A percentile compares a stretch with the other conserved stretches of the same genome.
These are phyloP conservation scores for Archivesica marissinica DNA, from an alignment of 1,140 invertebrate species.

Conservation along the genomic window DNA sequence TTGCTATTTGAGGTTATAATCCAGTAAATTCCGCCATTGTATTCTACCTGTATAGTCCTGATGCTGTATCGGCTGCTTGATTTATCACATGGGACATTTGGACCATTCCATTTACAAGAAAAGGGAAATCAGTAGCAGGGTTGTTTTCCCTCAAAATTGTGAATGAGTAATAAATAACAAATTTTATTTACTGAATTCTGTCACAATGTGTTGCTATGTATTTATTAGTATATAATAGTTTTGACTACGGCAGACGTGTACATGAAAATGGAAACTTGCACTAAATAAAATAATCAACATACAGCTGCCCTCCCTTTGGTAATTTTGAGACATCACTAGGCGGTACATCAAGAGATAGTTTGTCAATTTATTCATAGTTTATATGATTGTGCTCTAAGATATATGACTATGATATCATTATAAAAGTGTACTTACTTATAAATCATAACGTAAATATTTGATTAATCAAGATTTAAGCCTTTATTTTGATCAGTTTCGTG, in stretches of 20 bases:
- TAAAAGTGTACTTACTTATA: background rate
- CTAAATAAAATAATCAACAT: background rate
- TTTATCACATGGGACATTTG: background rate
- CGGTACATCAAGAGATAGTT: background rate
- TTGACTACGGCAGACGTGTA: too few relatives aligned
- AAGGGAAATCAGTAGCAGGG: conserved; percentile 5
- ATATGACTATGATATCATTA: background rate
- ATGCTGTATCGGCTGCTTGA: conserved; percentile 22
- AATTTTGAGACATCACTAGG: background rate
- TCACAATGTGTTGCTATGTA: background rate
- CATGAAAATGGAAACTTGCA: too few relatives aligned
- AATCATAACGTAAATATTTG: conserved; percentile 21
- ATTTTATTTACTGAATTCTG: conserved; percentile 8
- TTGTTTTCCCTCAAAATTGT: background rate
- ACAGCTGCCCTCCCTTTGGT: background rate
- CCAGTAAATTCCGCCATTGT: background rate
- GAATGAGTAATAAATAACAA: background rate
- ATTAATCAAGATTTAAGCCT: background rate
- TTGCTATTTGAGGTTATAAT: too few relatives aligned
- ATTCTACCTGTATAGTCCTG: conserved; percentile 1
- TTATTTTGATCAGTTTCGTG: background rate
- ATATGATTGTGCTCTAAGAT: too few relatives aligned
- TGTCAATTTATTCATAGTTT: conserved; percentile 31
- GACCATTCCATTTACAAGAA: background rate
- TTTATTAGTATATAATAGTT: too few relatives aligned